Evolutionary conservation across 2,888 invertebrate species (phyloP), one percentile per base, ranked within the genome.

Genomic region (Drosophila mulleri): DNA sequence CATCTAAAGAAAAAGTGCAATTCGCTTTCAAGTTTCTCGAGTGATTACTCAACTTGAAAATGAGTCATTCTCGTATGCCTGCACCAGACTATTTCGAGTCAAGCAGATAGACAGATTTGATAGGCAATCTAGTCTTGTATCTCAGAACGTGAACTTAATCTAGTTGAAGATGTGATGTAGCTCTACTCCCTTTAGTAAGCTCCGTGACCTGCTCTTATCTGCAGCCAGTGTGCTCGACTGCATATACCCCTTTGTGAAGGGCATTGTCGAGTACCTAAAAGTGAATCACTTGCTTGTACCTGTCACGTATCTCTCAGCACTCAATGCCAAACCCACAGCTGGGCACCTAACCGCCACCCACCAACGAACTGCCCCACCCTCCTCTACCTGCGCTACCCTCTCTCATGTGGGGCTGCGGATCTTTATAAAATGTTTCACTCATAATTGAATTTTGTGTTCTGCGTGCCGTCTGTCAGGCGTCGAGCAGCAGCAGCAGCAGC

Each of bases 371-470:
- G 37, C 16, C 37, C 37, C 16, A 16, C 54, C 47, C 60, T 26
- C 8, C 45, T 54, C 32, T 11, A 11, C 32, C 32, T 2, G 29
- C 26, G 3, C 14, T 14, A 12, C 39, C 9, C 54, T 56, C 35
- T 3, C 53, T 9, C 35, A 7, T 57, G 63, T 54, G 65, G 32
- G 65, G 45, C 44, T 71, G 63, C 14, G 32, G 50, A 18, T 35
- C 50, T 35, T 58, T 73, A 62, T 54, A 65, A 77, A 77, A 26
- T 77, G 63, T 67, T 52, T 69, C 72, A 63, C 63, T 80, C 72
- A 75, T 83, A 83, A 83, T 83, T 83, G 84, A 86, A 77, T 81
- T 85, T 78, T 68, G 70, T 67, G 37, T 56, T 56, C 67, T 56
- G 47, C 29, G 37, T 29, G 35, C 20, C 37, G 59, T 54, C 61